phyloP scores from a whole-genome alignment of 2,888 invertebrate species.

The Gnatocerus cornutus region DNA sequence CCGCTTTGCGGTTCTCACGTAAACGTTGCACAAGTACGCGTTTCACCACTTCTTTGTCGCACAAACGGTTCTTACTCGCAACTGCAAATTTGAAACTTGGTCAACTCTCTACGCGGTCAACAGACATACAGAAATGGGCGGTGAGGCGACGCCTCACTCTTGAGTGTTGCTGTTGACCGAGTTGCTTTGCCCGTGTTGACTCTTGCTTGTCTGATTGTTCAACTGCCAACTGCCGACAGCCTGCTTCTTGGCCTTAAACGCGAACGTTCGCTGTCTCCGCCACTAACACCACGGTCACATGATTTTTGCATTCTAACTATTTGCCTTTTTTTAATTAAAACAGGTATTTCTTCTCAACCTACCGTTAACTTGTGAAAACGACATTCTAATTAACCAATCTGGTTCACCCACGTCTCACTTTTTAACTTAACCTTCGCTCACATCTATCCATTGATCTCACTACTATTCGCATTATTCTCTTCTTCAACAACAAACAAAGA shows the following conservation, averaged over 20 bases:
- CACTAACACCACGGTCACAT: conserved; percentile 55
- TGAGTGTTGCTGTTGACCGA: conserved; percentile 51
- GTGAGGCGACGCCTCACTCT: conserved; percentile 46
- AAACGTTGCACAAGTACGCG: conserved; percentile 28
- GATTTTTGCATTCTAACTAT: conserved; percentile 61
- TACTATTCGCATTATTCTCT: conserved; percentile 9
- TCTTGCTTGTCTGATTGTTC: conserved; percentile 51
- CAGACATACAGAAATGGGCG: conserved; percentile 43
- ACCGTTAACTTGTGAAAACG: conserved; percentile 62
- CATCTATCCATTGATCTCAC: conserved; percentile 1
- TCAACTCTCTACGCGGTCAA: conserved; percentile 27
- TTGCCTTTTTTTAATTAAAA: conserved; percentile 62
- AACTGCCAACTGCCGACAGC: conserved; percentile 44
- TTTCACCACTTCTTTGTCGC: conserved; percentile 36
- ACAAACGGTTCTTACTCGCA: conserved; percentile 9
- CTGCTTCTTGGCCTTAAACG: conserved; percentile 26
- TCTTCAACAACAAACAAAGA: no score
- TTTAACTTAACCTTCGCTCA: conserved; percentile 15
- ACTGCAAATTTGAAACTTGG: conserved; percentile 42
- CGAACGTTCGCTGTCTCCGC: conserved; percentile 33
- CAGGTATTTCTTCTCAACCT: conserved; percentile 57
- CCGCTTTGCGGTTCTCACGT: conserved; percentile 20
- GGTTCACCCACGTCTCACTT: conserved; percentile 61
- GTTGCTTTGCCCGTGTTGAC: conserved; percentile 48
- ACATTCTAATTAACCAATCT: conserved; percentile 62